phyloP scores from a whole-genome alignment of 2,797 vertebrate genomes.

The Periophthalmus magnuspinnatus region DNA sequence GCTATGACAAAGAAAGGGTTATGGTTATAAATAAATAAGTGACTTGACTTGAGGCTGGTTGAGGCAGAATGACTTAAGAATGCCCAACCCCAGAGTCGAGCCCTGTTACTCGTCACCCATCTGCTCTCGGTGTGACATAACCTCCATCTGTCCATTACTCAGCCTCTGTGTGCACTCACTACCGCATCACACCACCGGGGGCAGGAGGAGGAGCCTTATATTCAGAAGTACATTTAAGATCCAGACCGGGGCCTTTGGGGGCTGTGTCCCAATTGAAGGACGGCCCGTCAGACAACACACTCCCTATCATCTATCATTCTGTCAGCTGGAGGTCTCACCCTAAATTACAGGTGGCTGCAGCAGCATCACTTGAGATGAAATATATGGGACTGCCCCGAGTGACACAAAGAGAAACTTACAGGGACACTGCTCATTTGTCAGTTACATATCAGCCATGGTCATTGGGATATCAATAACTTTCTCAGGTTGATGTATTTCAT shows the following conservation, averaged over 20 bases:
- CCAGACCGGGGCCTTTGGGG: slow-evolving; percentile 3
- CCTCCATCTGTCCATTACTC: slow-evolving; percentile 17
- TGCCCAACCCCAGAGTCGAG: neutral
- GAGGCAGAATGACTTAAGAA: slow-evolving; percentile 2
- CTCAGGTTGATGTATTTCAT: neutral
- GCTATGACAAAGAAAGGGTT: neutral
- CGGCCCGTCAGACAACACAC: slow-evolving; percentile 2
- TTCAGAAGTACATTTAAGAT: slow-evolving; percentile 4
- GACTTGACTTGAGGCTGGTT: neutral
- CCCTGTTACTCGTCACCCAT: slow-evolving; percentile 6
- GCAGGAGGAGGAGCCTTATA: neutral
- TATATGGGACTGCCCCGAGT: neutral
- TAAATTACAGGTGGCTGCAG: neutral
- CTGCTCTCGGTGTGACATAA: slow-evolving; percentile 2
- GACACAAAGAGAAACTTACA: neutral
- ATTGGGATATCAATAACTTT: neutral
- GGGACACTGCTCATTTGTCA: neutral
- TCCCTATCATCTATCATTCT: slow-evolving; percentile 5
- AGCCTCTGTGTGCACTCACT: slow-evolving; percentile 1
- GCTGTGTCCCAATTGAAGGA: neutral
- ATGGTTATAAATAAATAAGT: neutral
- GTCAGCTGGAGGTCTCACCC: slow-evolving; percentile 2
- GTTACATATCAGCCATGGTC: neutral
- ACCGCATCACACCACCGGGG: neutral
- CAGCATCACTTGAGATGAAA: neutral